These are phyloP conservation scores for Lamproptera curius DNA, from an alignment of 2,888 invertebrate genomes.

Conservation along the genomic window DNA sequence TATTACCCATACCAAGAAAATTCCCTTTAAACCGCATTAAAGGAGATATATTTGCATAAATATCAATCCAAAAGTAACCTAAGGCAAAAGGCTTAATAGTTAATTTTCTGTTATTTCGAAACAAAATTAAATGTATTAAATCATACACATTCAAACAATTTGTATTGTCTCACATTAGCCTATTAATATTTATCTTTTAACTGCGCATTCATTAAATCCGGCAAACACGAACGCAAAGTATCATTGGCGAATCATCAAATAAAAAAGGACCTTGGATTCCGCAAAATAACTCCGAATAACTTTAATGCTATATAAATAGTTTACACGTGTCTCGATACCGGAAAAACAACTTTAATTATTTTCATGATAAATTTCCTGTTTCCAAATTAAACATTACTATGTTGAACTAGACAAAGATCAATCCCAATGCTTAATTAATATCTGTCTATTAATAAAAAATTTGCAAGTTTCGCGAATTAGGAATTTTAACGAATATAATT, in stretches of 20 bases:
- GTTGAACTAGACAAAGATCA: neutral
- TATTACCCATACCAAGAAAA: too few relatives aligned
- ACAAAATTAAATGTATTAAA: neutral
- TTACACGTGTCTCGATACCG: conserved; percentile 17
- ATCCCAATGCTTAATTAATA: too few relatives aligned
- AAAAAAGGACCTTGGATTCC: conserved; percentile 17
- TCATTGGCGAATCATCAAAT: conserved; percentile 4
- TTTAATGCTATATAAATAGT: neutral
- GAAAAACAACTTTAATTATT: conserved; percentile 13
- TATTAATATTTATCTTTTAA: conserved; percentile 5
- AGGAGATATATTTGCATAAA: too few relatives aligned
- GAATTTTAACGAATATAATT: too few relatives aligned
- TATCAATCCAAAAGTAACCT: neutral
- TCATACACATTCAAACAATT: neutral
- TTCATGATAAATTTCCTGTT: conserved; percentile 5
- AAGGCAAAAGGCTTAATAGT: neutral
- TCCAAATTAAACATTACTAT: neutral
- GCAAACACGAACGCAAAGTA: neutral
- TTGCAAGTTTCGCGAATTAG: too few relatives aligned
- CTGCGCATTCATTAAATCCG: neutral
- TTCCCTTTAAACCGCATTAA: too few relatives aligned
- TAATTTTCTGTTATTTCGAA: neutral
- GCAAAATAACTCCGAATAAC: conserved; percentile 13
- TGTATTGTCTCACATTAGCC: neutral
- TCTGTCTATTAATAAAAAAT: too few relatives aligned